Base-by-base conservation (phyloP, 2,797 vertebrate genomes). In the Hippocampus kuda region DNA sequence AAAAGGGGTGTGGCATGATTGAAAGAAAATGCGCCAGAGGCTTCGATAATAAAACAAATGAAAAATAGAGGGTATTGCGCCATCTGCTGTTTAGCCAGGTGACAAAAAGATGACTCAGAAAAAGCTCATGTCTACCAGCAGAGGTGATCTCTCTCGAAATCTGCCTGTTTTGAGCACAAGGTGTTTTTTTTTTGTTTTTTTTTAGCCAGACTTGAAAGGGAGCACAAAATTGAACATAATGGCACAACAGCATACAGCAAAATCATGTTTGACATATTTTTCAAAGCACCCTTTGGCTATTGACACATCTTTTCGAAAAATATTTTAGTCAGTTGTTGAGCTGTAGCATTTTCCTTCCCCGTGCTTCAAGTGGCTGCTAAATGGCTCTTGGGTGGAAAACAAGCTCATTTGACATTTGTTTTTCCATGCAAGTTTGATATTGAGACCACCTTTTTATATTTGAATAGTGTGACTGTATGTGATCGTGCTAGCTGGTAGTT, bases 391-490 rank as follows among this genome's bases (percentile, higher is more conserved):
- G 6, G 15, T 10, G 27, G 27, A 34, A 41, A 62, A 41, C 20
- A 20, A 41, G 26, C 15, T 81, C 53, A 56, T 56, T 56, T 24
- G 9, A 11, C 4, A 3, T 46, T 46, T 51, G 53, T 70, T 77
- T 72, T 79, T 76, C 68, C 53, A 41, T 88, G 88, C 88, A 89
- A 89, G 88, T 85, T 87, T 83, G 71, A 80, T 82, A 80, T 81
- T 44, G 48, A 79, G n/a, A 71, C 66, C 4, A 8, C 74, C 30
- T 74, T 70, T 70, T 65, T 56, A 66, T 57, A 11, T 74, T 56
- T 56, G 10, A 13, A 70, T 49, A 79, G 59, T 71, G 67, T 81
- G 16, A 41, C 61, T 13, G 61, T 63, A 30, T 16, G 59, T 38
- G 30, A 60, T 2, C 22, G 5, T 63, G 38, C n/a, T 65, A 48